These are phyloP conservation scores for Temnothorax nylanderi DNA, from an alignment of 1,140 invertebrate genomes.

Conservation along the genomic window DNA sequence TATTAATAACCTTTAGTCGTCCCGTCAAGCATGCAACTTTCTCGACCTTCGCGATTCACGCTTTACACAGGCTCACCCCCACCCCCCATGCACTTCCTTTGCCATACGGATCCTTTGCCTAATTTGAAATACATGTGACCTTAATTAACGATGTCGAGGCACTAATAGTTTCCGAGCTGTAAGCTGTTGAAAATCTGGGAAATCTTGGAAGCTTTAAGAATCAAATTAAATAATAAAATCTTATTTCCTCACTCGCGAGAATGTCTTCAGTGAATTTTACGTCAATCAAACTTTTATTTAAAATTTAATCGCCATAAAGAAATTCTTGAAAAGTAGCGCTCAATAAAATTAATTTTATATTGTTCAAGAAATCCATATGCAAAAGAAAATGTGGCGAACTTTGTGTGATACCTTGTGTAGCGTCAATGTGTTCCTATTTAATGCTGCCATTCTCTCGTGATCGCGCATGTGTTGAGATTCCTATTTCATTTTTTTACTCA, in stretches of 20 bases:
- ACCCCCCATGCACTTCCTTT: slow-evolving; percentile 31
- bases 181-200: background rate
- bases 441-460: slow-evolving; percentile 44
- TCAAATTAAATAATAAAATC: background rate
- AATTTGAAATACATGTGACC: slow-evolving; percentile 25
- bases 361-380: background rate
- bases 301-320: background rate
- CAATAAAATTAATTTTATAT: background rate
- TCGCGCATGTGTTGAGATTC: slow-evolving; percentile 47
- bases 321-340: background rate
- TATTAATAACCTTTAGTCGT: slow-evolving; percentile 56
- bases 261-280: background rate
- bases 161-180: background rate
- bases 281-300: background rate
- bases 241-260: background rate
- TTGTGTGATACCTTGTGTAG: slow-evolving; percentile 3
- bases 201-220: background rate
- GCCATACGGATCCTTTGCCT: slow-evolving; percentile 26
- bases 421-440: slow-evolving; percentile 27
- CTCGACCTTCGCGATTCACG: slow-evolving; percentile 48
- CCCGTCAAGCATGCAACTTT: slow-evolving; percentile 40
- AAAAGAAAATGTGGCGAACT: background rate
- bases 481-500: slow-evolving; percentile 49
- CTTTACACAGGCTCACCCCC: background rate
- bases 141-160: background rate